phyloP scores from a whole-genome alignment of 2,113 vertebrate genomes.

The Triplophysa rosa region DNA sequence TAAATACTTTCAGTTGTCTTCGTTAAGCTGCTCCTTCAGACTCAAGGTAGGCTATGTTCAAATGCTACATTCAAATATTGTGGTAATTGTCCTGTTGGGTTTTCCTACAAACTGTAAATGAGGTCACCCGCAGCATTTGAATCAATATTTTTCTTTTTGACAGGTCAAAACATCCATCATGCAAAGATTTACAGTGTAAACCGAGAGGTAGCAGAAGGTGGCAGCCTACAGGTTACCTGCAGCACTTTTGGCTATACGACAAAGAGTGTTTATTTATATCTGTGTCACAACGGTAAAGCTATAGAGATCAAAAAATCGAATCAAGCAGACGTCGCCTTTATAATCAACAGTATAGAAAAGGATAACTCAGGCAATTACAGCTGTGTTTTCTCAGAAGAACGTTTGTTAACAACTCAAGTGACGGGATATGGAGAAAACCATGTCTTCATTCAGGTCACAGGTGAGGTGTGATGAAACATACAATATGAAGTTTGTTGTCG shows the following conservation, averaged over 20 bases:
- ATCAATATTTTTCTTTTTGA: not conserved
- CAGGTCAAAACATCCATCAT: constrained; percentile 38
- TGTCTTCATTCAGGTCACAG: constrained; percentile 18
- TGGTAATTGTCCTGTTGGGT: not conserved
- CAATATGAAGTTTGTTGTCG: not conserved
- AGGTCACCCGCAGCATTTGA: not conserved
- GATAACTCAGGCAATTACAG: constrained; percentile 57
- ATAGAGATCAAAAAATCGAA: constrained; percentile 24
- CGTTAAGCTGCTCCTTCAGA: not conserved
- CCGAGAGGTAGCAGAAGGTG: constrained; percentile 36
- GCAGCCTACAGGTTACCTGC: constrained; percentile 51
- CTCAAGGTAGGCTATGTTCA: not conserved
- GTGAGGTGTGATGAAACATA: not conserved
- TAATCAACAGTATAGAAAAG: not conserved
- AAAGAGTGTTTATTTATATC: constrained; percentile 36
- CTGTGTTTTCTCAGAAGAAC: constrained; percentile 49
- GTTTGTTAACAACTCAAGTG: not conserved
- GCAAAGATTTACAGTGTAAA: constrained; percentile 50
- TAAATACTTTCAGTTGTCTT: not conserved
- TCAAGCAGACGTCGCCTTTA: constrained; percentile 41
- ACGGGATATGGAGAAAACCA: not conserved
- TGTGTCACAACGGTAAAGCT: constrained; percentile 47
- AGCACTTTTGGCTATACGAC: constrained; percentile 46
- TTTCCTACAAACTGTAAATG: not conserved
- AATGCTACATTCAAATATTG: not conserved